Conservation (phyloP, 2,797 vertebrate genomes). For the Poeciliopsis infans region DNA sequence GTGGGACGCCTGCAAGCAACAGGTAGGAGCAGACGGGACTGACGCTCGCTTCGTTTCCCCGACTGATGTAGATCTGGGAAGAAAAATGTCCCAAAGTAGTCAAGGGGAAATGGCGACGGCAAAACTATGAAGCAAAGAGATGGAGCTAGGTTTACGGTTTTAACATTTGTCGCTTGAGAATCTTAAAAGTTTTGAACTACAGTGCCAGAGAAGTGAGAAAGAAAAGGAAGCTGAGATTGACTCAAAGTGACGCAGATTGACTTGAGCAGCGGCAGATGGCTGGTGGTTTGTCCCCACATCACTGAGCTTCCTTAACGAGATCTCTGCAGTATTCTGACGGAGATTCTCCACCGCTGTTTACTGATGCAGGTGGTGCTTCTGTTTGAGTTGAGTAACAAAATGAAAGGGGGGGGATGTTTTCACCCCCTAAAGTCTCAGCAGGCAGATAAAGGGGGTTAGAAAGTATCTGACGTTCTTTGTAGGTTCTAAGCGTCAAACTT, state of each 20-base stretch:
- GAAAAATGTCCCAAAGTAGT: neutral
- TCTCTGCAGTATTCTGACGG: neutral
- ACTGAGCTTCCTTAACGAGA: neutral
- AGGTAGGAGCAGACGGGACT: slow-evolving; percentile 54
- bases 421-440: neutral
- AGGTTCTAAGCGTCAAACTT: neutral
- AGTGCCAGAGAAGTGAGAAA: neutral
- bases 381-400: slow-evolving; percentile 20
- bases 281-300: slow-evolving; percentile 1
- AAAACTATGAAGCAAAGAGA: no score
- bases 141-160: neutral
- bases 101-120: neutral
- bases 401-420: neutral
- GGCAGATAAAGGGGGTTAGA: neutral
- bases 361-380: slow-evolving; percentile 8
- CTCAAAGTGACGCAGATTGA: slow-evolving; percentile 47
- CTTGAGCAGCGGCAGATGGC: slow-evolving; percentile 47
- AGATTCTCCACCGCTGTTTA: neutral
- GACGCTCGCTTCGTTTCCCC: neutral
- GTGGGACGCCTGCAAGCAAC: slow-evolving; percentile 51
- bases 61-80: no score
- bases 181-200: neutral
- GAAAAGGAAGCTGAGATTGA: slow-evolving; percentile 15
- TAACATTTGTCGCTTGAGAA: neutral
- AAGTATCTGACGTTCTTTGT: neutral